These are phyloP conservation scores for Lampris megalopsis DNA, from an alignment of 2,113 vertebrate genomes.

Conservation along the genomic window DNA sequence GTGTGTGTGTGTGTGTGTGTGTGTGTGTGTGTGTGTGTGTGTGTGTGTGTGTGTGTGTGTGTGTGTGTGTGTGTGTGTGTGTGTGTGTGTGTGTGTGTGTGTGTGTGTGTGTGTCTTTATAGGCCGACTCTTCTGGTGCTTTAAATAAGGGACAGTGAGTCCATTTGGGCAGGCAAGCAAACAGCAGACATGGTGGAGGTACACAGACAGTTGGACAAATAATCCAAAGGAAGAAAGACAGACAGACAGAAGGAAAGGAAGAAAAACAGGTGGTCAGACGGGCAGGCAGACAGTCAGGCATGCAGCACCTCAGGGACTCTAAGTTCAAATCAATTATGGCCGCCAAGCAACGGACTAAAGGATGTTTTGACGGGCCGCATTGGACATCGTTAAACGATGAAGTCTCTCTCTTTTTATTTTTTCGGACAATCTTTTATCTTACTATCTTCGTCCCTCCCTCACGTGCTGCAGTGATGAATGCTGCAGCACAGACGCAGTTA, in stretches of 20 bases:
- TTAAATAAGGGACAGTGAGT: slow-evolving; percentile 32
- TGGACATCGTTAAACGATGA: slow-evolving; percentile 28
- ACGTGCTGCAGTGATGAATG: background rate
- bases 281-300: slow-evolving; percentile 26
- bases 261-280: background rate
- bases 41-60: slow-evolving; percentile 3
- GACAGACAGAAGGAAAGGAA: background rate
- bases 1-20: slow-evolving; percentile 15
- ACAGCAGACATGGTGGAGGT: slow-evolving; percentile 13
- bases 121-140: slow-evolving; percentile 37
- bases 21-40: slow-evolving; percentile 20
- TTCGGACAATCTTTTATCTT: background rate
- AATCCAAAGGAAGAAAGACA: background rate
- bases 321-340: slow-evolving; percentile 63
- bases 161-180: slow-evolving; percentile 33
- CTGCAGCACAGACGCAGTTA: background rate
- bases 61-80: slow-evolving; percentile 17
- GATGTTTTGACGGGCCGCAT: slow-evolving; percentile 23
- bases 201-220: slow-evolving; percentile 31
- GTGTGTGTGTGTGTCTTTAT: slow-evolving; percentile 17
- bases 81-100: slow-evolving; percentile 12
- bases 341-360: slow-evolving; percentile 30
- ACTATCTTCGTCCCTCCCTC: background rate
- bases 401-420: slow-evolving; percentile 26
- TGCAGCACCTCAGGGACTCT: slow-evolving; percentile 51